Evolutionary conservation across 2,888 invertebrate species (phyloP).

Genomic region (Diplolepis rosae): DNA sequence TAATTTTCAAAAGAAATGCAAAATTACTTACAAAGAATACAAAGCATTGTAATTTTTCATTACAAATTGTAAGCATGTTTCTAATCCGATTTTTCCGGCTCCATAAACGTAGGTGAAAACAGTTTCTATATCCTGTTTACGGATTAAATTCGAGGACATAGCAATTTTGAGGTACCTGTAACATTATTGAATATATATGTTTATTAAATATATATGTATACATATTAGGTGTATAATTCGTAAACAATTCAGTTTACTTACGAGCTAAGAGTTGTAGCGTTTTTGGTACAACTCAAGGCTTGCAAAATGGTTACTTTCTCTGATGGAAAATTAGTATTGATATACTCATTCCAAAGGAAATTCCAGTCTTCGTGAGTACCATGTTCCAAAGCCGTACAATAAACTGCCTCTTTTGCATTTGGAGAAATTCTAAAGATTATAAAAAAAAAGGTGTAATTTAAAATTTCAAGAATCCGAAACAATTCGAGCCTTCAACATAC

Average conservation of each 20-base stretch:
- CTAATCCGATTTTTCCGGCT: constrained; percentile 56
- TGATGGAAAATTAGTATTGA: constrained; percentile 77
- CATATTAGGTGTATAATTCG: neutral
- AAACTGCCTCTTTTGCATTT: constrained; percentile 79
- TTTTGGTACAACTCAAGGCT: constrained; percentile 76
- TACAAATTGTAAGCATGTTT: constrained; percentile 53
- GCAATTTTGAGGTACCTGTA: constrained; percentile 48
- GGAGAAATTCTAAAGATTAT: constrained; percentile 79
- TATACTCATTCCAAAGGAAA: constrained; percentile 80
- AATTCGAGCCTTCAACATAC: no score
- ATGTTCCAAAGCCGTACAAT: constrained; percentile 79
- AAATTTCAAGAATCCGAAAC: no score
- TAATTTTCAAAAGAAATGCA: no score
- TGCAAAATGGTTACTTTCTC: constrained; percentile 78
- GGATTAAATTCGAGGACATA: constrained; percentile 50
- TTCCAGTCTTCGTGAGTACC: constrained; percentile 83
- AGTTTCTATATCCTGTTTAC: constrained; percentile 68
- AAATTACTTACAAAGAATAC: constrained; percentile 55
- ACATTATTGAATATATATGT: neutral
- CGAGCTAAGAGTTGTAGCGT: constrained; percentile 73
- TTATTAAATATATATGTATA: neutral
- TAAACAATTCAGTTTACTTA: constrained; percentile 49
- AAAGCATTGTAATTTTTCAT: constrained; percentile 47
- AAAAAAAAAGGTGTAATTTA: no score
- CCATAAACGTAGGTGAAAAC: constrained; percentile 69